These are phyloP conservation scores for Desmophyllum pertusum DNA, from an alignment of 92 coral and sea anemone genomes.

Conservation along the genomic window DNA sequence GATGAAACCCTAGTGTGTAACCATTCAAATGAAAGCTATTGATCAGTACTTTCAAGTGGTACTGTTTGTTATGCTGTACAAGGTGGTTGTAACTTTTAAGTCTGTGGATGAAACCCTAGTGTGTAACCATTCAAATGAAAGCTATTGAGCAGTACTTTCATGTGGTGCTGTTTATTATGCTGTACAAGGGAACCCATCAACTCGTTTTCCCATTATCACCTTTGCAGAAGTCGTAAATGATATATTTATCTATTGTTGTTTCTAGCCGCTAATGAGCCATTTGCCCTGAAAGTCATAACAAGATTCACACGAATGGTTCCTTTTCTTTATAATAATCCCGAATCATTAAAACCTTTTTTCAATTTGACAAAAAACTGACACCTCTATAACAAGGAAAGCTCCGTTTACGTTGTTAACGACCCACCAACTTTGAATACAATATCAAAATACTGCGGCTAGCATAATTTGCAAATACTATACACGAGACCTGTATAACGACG, in stretches of 20 bases:
- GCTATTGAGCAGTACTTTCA: too few relatives aligned
- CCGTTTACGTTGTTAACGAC: neutral
- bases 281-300: slow-evolving; percentile 4
- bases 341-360: slow-evolving; percentile 2
- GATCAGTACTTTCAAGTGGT: too few relatives aligned
- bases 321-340: neutral
- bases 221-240: neutral
- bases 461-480: neutral
- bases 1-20: too few relatives aligned
- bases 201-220: neutral
- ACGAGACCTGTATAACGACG: neutral
- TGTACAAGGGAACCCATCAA: neutral
- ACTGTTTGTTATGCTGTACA: too few relatives aligned
- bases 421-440: neutral
- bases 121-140: too few relatives aligned
- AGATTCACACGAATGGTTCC: neutral
- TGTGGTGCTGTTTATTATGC: too few relatives aligned
- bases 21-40: too few relatives aligned
- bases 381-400: neutral
- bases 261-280: slow-evolving; percentile 2
- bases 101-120: too few relatives aligned
- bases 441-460: neutral
- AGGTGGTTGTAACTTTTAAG: too few relatives aligned
- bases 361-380: neutral
- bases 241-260: slow-evolving; percentile 11